A percentile compares a stretch with the other conserved stretches of the same genome.
phyloP scores from a whole-genome alignment of 2,113 vertebrate species.

The Campylomormyrus numenius region DNA sequence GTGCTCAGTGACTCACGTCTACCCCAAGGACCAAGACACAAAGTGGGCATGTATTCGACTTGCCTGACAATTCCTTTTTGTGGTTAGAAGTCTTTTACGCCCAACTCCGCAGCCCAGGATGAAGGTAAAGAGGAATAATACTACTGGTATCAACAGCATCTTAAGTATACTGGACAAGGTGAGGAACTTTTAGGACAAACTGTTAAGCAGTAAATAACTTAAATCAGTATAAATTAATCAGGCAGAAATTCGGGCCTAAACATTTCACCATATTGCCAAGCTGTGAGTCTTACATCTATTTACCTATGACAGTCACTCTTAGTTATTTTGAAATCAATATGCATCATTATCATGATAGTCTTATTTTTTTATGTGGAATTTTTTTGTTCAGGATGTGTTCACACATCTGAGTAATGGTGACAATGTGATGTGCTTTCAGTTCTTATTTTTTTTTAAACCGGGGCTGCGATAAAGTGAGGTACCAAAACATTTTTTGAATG shows the following conservation, averaged over 20 bases:
- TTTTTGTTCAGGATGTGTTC: not conserved
- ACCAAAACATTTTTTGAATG: not conserved
- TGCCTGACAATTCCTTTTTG: constrained; percentile 8
- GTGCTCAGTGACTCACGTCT: constrained; percentile 19
- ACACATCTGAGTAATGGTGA: not conserved
- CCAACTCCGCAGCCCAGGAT: not conserved
- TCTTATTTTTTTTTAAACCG: not conserved
- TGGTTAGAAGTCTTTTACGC: not conserved
- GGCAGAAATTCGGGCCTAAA: not conserved
- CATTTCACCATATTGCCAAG: not conserved
- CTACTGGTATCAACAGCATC: constrained; percentile 26
- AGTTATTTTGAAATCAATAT: not conserved
- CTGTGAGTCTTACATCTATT: not conserved
- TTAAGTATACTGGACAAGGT: not conserved
- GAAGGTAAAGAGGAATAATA: constrained; percentile 26
- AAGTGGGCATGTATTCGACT: not conserved
- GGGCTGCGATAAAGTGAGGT: not conserved
- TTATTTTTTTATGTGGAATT: not conserved
- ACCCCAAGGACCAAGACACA: constrained; percentile 22
- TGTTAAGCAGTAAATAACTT: not conserved
- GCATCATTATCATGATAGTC: not conserved
- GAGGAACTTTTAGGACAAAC: not conserved
- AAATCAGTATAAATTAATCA: not conserved
- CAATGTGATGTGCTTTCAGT: not conserved
- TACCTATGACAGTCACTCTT: not conserved